Percentiles rank a stretch among this genome's conserved stretches.
Evolutionary conservation across 1,140 invertebrate species (phyloP).

Genomic region (Planococcus citri): DNA sequence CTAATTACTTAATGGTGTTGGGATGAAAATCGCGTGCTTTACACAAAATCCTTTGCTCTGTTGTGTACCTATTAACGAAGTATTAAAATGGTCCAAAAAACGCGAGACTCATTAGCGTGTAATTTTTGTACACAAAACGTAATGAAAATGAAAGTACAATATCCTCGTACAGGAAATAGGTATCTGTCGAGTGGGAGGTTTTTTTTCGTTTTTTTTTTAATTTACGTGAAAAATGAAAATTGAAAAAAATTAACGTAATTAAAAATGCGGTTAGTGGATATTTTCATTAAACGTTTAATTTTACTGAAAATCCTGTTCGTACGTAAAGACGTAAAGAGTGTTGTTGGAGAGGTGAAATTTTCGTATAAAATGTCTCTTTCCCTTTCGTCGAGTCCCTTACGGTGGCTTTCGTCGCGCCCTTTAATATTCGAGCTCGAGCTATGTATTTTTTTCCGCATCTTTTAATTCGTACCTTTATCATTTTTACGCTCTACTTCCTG

Average conservation of each 20-base stretch:
- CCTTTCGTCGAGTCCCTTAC: background rate
- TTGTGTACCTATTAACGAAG: too few relatives aligned
- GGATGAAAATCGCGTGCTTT: background rate
- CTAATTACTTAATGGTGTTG: background rate
- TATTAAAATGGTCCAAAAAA: background rate
- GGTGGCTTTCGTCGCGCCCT: background rate
- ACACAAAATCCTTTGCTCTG: background rate
- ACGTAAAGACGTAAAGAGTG: too few relatives aligned
- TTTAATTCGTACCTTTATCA: background rate
- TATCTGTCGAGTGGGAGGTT: too few relatives aligned
- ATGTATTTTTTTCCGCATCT: background rate
- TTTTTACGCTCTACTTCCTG: constrained; percentile 6
- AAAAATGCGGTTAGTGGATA: too few relatives aligned
- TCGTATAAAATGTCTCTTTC: too few relatives aligned
- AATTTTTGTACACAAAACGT: background rate
- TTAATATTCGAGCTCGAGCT: too few relatives aligned
- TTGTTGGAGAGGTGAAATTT: background rate
- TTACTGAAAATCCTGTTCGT: too few relatives aligned
- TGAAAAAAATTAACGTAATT: background rate
- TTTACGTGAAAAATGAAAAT: background rate
- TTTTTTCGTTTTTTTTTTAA: background rate
- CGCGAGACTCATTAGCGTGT: background rate
- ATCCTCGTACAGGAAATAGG: too few relatives aligned
- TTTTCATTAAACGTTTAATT: too few relatives aligned
- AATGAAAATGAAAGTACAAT: too few relatives aligned